A percentile compares a stretch with the other conserved stretches of the same genome.
Evolutionary conservation across 2,113 vertebrate species (phyloP).

Genomic region (Bufo bufo): DNA sequence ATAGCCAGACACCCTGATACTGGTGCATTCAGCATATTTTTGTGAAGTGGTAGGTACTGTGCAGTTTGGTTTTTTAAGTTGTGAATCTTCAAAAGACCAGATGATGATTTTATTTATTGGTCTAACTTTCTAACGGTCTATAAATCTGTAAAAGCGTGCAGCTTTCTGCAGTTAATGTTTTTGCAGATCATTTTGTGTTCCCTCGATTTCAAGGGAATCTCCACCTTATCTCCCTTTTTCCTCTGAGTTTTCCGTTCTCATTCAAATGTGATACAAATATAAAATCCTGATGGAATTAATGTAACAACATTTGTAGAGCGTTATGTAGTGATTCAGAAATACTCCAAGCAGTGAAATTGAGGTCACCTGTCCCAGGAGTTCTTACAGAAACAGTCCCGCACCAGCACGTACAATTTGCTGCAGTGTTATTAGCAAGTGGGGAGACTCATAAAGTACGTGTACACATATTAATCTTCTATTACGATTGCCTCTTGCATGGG

Average conservation of each 20-base stretch:
- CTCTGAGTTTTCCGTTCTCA: constrained; percentile 6
- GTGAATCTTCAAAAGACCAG: not conserved
- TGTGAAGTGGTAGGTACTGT: too few relatives aligned
- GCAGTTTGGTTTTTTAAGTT: not conserved
- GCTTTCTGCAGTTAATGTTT: constrained; percentile 1
- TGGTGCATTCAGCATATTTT: too few relatives aligned
- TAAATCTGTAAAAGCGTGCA: constrained; percentile 1
- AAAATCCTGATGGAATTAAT: constrained; percentile 35
- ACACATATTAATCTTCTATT: not conserved
- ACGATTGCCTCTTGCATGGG: not conserved
- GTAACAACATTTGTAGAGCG: constrained; percentile 25
- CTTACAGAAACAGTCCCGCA: not conserved
- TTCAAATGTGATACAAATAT: constrained; percentile 31
- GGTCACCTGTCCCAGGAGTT: constrained; percentile 38
- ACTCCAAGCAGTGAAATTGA: constrained; percentile 44
- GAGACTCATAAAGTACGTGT: not conserved
- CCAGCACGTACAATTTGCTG: not conserved
- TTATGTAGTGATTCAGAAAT: constrained; percentile 19
- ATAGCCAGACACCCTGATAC: too few relatives aligned
- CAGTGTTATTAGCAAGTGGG: not conserved
- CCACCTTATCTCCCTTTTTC: constrained; percentile 1
- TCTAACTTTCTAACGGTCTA: constrained; percentile 24
- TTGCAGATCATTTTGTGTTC: constrained; percentile 9
- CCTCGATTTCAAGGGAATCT: not conserved
- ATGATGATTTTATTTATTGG: not conserved